Base-by-base conservation (phyloP, 2,113 vertebrate genomes). In the Atherinomorus stipes region DNA sequence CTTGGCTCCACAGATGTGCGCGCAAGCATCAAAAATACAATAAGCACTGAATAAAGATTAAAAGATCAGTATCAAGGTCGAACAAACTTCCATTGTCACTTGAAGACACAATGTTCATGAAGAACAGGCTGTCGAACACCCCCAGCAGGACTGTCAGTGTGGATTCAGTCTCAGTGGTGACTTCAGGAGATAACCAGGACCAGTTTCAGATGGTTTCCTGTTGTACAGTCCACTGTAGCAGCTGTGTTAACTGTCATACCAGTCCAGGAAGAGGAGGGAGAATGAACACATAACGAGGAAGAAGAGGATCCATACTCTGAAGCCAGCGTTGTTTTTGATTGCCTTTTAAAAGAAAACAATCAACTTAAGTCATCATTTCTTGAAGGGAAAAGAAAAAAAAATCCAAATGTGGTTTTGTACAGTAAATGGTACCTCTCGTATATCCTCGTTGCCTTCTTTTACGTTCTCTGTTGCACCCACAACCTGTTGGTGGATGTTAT, bases 281-380 rank as follows among this genome's bases (percentile, higher is more conserved):
- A 99, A 99, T 1, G 98, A 99, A 71, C 98, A 99, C 98, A 98
- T 99, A 67, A 98, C 97, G 23, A 99, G 94, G 93, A 99, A 99
- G 93, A 99, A 99, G 0, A 99, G 96, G 87, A 99, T 96, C 98
- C 98, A 99, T 2, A 99, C 98, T 2, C 98, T 93, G 92, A 99
- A 99, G 77, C 98, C 98, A 0, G 98, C 98, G 0, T 99, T 99
- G 92, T 99, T 99, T 87, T 99, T 98, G 71, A 99, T 99, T 15
- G 98, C 98, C 98, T 99, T 84, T 42, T 54, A 59, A 82, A 0
- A 81, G 31, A 85, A 66, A 34, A 22, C 22, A 31, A 57, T 1
- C 11, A 21, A 26, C 6, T 53, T 38, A 2, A 18, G 1, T 1
- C 12, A 11, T 16, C 12, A 42, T 12, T 50, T 15, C 8, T 44